phyloP scores from a whole-genome alignment of 2,888 invertebrate genomes.

The Boloria selene region DNA sequence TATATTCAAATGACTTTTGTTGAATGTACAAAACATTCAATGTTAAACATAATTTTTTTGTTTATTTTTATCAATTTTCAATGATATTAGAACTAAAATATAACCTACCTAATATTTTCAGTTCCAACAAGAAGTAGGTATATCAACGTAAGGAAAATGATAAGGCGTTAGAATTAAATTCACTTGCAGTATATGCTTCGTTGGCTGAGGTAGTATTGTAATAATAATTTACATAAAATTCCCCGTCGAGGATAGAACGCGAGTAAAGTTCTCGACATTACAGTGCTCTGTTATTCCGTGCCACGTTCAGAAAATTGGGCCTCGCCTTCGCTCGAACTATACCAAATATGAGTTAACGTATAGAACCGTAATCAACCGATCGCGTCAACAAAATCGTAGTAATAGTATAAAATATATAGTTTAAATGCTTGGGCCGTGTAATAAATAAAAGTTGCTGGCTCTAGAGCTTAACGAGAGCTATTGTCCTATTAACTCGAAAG shows the following conservation, averaged over 20 bases:
- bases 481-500: constrained; percentile 25
- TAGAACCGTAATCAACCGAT: constrained; percentile 13
- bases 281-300: constrained; percentile 65
- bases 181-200: constrained; percentile 13
- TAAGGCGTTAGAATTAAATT: constrained; percentile 12
- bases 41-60: too few relatives aligned
- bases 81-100: too few relatives aligned
- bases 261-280: constrained; percentile 62
- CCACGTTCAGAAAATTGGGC: constrained; percentile 58
- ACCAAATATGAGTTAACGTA: constrained; percentile 14
- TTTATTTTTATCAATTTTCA: too few relatives aligned
- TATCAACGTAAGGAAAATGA: neutral
- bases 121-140: neutral
- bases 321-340: constrained; percentile 41
- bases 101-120: too few relatives aligned
- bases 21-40: too few relatives aligned
- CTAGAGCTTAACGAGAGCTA: constrained; percentile 22
- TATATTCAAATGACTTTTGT: too few relatives aligned
- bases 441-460: constrained; percentile 23
- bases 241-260: constrained; percentile 48
- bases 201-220: constrained; percentile 23
- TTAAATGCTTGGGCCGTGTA: constrained; percentile 14
- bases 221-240: constrained; percentile 65
- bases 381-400: constrained; percentile 19
- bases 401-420: constrained; percentile 18